Evolutionary conservation across 2,113 vertebrate genomes (phyloP).

Genomic region (Acrocephalus arundinaceus): DNA sequence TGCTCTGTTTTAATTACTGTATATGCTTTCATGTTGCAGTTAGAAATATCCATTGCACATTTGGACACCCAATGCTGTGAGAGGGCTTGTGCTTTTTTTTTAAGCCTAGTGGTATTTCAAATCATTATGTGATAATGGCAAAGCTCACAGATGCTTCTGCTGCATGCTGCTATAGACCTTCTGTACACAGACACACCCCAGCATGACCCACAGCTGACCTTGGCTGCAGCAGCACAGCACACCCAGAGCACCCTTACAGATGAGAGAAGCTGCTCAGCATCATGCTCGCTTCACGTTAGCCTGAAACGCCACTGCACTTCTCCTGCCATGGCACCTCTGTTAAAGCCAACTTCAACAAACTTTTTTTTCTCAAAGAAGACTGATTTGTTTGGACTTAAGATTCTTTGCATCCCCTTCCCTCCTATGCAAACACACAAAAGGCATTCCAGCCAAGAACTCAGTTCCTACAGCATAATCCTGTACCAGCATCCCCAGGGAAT

Average conservation of each 20-base stretch:
- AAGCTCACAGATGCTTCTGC: not conserved
- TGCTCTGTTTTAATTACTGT: slow-evolving; percentile 68
- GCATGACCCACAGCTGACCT: not conserved
- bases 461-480: not conserved
- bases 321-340: not conserved
- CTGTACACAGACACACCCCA: not conserved
- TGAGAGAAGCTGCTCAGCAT: not conserved
- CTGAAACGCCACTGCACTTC: not conserved
- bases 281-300: rapidly evolving
- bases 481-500: not conserved
- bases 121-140: not conserved
- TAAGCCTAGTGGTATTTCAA: slow-evolving; percentile 24
- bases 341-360: not conserved
- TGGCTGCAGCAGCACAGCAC: not conserved
- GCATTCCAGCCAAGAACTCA: not conserved
- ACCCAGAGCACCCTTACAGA: not conserved
- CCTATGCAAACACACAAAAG: not conserved
- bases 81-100: not conserved
- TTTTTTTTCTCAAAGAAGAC: not conserved
- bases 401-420: not conserved
- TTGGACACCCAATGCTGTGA: not conserved
- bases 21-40: slow-evolving; percentile 41
- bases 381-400: not conserved
- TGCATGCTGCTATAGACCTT: not conserved
- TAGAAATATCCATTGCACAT: slow-evolving; percentile 59